Evolutionary conservation across 2,797 vertebrate genomes (phyloP).

Genomic region (Brachyrhaphis roseni): DNA sequence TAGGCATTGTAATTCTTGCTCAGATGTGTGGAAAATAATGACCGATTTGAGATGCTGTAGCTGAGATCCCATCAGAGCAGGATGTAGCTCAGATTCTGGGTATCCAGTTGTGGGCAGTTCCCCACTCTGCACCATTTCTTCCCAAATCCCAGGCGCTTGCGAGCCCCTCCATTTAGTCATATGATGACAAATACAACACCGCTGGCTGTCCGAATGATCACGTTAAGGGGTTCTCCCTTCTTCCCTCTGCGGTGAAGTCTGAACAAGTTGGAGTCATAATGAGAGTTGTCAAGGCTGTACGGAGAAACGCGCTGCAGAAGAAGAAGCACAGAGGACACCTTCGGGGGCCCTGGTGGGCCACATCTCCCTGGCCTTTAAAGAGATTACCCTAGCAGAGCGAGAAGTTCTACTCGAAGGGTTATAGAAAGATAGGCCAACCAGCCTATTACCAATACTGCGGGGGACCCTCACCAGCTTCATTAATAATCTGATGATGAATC

Average conservation of each 20-base stretch:
- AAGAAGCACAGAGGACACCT: constrained; percentile 57
- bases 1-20: constrained; percentile 48
- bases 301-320: constrained; percentile 52
- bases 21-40: constrained; percentile 31
- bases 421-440: constrained; percentile 77
- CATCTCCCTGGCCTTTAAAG: constrained; percentile 81
- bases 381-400: constrained; percentile 84
- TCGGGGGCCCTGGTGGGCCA: constrained; percentile 71
- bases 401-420: constrained; percentile 79
- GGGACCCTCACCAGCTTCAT: constrained; percentile 82
- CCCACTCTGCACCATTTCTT: constrained; percentile 56
- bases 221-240: constrained; percentile 59
- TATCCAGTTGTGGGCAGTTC: constrained; percentile 37
- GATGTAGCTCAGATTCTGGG: constrained; percentile 45
- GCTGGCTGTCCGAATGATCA: constrained; percentile 70
- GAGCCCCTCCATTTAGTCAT: constrained; percentile 71
- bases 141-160: constrained; percentile 42
- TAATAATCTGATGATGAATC: constrained; percentile 89
- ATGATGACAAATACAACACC: constrained; percentile 77
- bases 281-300: constrained; percentile 77
- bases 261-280: constrained; percentile 76
- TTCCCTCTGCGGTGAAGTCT: constrained; percentile 59
- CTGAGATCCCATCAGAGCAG: constrained; percentile 33
- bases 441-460: constrained; percentile 83
- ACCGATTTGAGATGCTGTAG: constrained; percentile 49